Percentiles rank a stretch among this genome's conserved stretches.
Evolutionary conservation across 2,113 vertebrate genomes (phyloP).

Genomic region (Phyllopteryx taeniolatus): DNA sequence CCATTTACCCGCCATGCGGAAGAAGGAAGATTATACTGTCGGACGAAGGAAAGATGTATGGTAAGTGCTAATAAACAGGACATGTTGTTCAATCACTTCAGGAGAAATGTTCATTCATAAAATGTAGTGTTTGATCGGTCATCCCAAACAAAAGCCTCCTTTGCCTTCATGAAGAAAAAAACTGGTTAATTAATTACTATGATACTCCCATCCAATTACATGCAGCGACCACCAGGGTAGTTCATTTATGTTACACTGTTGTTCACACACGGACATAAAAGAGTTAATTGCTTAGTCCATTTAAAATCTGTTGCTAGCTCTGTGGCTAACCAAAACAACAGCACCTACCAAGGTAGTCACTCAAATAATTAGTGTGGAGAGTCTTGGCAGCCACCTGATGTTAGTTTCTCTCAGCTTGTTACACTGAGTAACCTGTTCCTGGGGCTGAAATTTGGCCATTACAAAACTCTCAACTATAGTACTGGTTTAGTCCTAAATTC

Average conservation of each 20-base stretch:
- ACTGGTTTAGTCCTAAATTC: too few relatives aligned
- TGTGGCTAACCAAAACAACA: background rate
- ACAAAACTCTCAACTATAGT: too few relatives aligned
- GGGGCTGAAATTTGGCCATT: too few relatives aligned
- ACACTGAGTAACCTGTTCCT: too few relatives aligned
- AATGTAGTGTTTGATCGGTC: background rate
- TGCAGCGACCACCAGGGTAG: background rate
- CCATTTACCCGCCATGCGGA: slow-evolving; percentile 96
- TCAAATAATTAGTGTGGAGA: too few relatives aligned
- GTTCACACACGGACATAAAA: background rate
- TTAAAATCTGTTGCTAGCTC: background rate
- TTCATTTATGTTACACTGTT: background rate
- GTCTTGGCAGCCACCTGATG: too few relatives aligned
- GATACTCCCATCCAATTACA: background rate
- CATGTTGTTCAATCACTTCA: background rate
- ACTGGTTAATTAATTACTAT: background rate
- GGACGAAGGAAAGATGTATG: slow-evolving; percentile 98
- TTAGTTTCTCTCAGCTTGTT: background rate
- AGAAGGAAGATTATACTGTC: slow-evolving; percentile 98
- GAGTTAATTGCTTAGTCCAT: background rate
- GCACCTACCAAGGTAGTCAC: background rate
- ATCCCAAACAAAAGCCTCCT: background rate
- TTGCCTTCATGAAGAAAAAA: background rate
- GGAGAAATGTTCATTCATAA: background rate
- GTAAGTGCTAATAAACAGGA: slow-evolving; percentile 72